These are phyloP conservation scores for Coracopsis vasa DNA, from an alignment of 2,113 vertebrate species.

Conservation along the genomic window DNA sequence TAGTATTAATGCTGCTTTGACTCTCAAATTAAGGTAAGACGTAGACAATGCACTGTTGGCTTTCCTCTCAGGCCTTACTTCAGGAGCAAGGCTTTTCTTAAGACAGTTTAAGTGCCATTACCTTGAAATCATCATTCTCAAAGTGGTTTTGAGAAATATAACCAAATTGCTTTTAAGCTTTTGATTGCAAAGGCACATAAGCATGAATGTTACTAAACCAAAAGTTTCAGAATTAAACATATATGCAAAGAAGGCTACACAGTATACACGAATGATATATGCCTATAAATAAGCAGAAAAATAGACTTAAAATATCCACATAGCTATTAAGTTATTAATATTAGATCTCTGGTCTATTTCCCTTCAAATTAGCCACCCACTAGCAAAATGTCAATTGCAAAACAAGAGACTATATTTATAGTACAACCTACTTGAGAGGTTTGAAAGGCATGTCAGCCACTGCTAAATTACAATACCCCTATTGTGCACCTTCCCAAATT, in stretches of 20 bases:
- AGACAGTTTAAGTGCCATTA: neutral
- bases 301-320: constrained; percentile 48
- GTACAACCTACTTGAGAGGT: constrained; percentile 39
- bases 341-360: constrained; percentile 66
- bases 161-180: neutral
- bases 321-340: constrained; percentile 68
- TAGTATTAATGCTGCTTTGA: neutral
- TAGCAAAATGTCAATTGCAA: constrained; percentile 68
- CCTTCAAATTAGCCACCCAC: constrained; percentile 69
- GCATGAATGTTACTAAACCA: neutral
- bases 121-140: neutral
- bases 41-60: fast-evolving
- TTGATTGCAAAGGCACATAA: neutral
- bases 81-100: neutral
- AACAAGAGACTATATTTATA: constrained; percentile 56
- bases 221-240: constrained; percentile 9
- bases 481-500: constrained; percentile 33
- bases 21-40: neutral
- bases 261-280: constrained; percentile 31
- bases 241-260: neutral
- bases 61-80: neutral
- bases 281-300: constrained; percentile 64
- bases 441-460: constrained; percentile 36
- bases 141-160: neutral
- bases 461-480: constrained; percentile 30